These are phyloP conservation scores for Sphaerodactylus townsendi DNA, from an alignment of 2,113 vertebrate species.

Conservation along the genomic window DNA sequence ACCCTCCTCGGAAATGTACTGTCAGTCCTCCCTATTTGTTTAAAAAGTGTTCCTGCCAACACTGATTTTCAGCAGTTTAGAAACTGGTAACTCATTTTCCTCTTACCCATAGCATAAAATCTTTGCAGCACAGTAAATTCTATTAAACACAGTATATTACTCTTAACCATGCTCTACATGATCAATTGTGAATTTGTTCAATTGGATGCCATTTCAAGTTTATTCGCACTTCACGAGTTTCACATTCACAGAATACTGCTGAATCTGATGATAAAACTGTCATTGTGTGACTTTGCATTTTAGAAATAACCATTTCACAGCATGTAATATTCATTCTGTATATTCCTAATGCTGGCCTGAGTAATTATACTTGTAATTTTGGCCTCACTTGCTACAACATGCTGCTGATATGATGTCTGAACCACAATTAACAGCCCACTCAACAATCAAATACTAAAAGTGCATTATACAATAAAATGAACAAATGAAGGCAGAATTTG, in stretches of 20 bases:
- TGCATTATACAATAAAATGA: slow-evolving; percentile 34
- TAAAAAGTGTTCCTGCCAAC: background rate
- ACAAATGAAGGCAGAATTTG: slow-evolving; percentile 73
- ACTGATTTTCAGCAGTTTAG: background rate
- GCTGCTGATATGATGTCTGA: slow-evolving; percentile 30
- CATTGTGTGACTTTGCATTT: background rate
- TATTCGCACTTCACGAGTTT: background rate
- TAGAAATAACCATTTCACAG: slow-evolving; percentile 2
- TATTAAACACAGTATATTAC: background rate
- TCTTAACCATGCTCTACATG: background rate
- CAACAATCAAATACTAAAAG: slow-evolving; percentile 50
- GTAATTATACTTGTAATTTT: slow-evolving; percentile 10
- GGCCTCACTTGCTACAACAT: background rate
- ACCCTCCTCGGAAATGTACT: too few species aligned
- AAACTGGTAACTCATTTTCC: background rate
- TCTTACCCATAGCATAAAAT: background rate
- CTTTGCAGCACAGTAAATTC: too few species aligned
- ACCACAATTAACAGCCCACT: slow-evolving; percentile 37
- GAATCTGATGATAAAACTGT: background rate
- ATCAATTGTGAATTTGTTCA: background rate
- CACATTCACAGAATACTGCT: background rate
- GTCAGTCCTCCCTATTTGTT: background rate
- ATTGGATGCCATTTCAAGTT: background rate
- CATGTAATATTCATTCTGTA: background rate
- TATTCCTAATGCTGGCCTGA: background rate